Conservation (phyloP, 2,113 vertebrate genomes). For the Bubalus kerabau region DNA sequence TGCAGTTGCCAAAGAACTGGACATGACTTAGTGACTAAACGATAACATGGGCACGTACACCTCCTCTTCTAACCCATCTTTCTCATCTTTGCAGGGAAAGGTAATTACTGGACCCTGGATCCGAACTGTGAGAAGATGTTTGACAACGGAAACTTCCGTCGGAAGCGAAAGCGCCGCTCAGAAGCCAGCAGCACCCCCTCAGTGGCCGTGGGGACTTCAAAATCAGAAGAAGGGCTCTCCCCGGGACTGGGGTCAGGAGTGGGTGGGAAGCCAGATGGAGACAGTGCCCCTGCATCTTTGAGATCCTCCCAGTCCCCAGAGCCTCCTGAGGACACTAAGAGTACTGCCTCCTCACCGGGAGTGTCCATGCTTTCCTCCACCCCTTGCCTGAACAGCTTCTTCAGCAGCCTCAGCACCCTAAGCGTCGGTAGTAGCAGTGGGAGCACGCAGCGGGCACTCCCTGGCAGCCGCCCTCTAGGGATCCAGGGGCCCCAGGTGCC, state of each 20-base stretch:
- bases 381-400: conserved; percentile 92
- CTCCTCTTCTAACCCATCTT: conserved; percentile 16
- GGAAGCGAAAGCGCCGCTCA: conserved; percentile 93
- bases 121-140: conserved; percentile 99
- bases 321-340: conserved; percentile 79
- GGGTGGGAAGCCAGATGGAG: conserved; percentile 76
- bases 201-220: conserved; percentile 58
- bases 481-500: conserved; percentile 84
- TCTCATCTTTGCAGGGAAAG: conserved; percentile 85
- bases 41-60: not conserved
- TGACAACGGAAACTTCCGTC: conserved; percentile 96
- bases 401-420: conserved; percentile 90
- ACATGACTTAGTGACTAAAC: not conserved
- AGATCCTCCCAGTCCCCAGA: conserved; percentile 88
- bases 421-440: conserved; percentile 69
- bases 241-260: conserved; percentile 56
- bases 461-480: conserved; percentile 79
- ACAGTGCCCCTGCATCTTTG: conserved; percentile 83
- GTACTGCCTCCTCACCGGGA: conserved; percentile 84
- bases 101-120: conserved; percentile 98
- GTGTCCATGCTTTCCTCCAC: conserved; percentile 75
- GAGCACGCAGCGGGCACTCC: conserved; percentile 68
- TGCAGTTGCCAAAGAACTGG: not conserved
- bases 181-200: conserved; percentile 79
- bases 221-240: conserved; percentile 82